These are phyloP conservation scores for Corythaeola cristata DNA, from an alignment of 2,113 vertebrate genomes.

Conservation along the genomic window DNA sequence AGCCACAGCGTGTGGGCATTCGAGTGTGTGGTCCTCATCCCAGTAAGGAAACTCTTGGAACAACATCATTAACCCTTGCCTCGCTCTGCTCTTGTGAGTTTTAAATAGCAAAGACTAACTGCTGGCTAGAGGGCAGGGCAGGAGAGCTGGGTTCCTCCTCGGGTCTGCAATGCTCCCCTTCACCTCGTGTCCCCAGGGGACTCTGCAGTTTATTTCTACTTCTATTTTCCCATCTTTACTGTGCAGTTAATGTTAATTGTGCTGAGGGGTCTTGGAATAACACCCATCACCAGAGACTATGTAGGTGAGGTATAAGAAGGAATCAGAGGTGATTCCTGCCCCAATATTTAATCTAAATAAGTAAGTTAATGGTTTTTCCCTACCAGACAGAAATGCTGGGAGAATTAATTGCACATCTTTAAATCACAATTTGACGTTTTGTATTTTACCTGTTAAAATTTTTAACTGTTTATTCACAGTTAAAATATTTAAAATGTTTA, in stretches of 20 bases:
- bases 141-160: background rate
- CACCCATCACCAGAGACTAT: background rate
- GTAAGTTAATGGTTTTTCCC: background rate
- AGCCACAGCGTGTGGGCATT: background rate
- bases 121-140: background rate
- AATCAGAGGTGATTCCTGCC: background rate
- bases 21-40: background rate
- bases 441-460: background rate
- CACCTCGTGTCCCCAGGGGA: rapidly evolving
- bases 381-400: background rate
- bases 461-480: background rate
- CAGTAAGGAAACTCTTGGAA: background rate
- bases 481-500: background rate
- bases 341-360: background rate
- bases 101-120: background rate
- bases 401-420: rapidly evolving
- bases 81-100: background rate
- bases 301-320: background rate
- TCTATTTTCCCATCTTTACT: background rate
- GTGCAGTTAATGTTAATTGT: background rate
- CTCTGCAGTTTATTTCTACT: background rate
- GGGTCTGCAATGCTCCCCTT: rapidly evolving
- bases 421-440: background rate
- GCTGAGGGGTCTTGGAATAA: background rate
- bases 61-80: background rate